phyloP scores from a whole-genome alignment of 2,797 vertebrate species.

The Acanthis flammea region DNA sequence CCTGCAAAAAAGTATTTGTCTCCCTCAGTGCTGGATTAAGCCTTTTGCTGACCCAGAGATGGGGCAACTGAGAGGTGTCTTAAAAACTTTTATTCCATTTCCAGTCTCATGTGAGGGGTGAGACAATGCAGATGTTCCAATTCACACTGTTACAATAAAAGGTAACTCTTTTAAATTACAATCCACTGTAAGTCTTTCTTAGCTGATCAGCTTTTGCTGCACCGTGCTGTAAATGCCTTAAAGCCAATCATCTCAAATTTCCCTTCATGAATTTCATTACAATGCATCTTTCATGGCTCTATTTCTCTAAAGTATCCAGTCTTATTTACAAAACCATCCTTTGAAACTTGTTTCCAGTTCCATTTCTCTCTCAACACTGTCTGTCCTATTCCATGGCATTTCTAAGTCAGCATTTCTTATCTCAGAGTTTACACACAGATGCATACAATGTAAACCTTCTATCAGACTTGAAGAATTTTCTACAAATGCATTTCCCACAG shows the following conservation, averaged over 20 bases:
- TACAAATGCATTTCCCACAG: not conserved
- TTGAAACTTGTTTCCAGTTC: not conserved
- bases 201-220: not conserved
- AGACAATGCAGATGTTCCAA: not conserved
- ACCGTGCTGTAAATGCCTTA: not conserved
- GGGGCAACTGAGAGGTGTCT: not conserved
- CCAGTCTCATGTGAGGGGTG: not conserved
- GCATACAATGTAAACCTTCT: not conserved
- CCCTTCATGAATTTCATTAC: not conserved
- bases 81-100: not conserved
- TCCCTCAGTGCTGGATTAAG: not conserved
- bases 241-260: not conserved
- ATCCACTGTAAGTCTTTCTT: not conserved
- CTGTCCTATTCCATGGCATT: not conserved
- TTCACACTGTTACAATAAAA: not conserved
- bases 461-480: not conserved
- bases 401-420: not conserved
- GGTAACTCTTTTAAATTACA: not conserved
- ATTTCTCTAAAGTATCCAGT: not conserved
- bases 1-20: not conserved
- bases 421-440: not conserved
- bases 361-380: not conserved
- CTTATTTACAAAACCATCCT: not conserved
- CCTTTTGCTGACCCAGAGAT: not conserved
- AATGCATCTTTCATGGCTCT: not conserved